Conservation (phyloP, 2,797 vertebrate species). For the Darevskia mixta region DNA sequence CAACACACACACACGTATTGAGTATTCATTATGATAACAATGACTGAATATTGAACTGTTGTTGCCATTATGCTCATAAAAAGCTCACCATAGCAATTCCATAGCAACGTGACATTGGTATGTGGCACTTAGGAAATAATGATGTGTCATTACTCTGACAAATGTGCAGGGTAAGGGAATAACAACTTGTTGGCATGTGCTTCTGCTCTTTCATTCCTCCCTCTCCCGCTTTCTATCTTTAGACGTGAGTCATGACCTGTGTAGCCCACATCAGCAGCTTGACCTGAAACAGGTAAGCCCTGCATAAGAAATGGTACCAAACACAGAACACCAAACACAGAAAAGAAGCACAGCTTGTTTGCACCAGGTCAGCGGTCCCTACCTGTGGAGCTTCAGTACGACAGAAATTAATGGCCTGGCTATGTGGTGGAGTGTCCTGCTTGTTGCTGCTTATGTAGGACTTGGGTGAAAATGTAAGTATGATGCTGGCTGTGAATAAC, state of each 20-base stretch:
- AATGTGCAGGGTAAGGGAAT: not conserved
- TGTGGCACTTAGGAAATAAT: slow-evolving; percentile 6
- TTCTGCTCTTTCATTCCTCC: not conserved
- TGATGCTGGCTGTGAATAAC: not conserved
- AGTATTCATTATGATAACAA: not conserved
- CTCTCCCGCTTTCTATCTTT: not conserved
- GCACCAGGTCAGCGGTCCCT: not conserved
- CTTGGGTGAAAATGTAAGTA: not conserved
- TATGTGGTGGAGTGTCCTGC: not conserved
- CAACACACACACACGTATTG: not conserved
- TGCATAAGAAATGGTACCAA: no score
- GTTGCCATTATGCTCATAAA: slow-evolving; percentile 14
- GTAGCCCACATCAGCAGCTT: not conserved
- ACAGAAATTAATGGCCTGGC: no score
- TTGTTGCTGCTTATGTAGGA: not conserved
- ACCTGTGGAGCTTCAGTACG: no score
- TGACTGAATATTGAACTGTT: not conserved
- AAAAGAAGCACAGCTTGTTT: not conserved
- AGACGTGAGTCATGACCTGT: not conserved
- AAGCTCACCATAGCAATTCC: slow-evolving; percentile 17
- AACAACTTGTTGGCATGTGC: not conserved
- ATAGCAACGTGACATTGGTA: slow-evolving; percentile 7
- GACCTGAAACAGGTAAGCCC: not conserved
- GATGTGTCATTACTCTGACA: not conserved
- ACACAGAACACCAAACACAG: not conserved